These are phyloP conservation scores for Papilio polytes DNA, from an alignment of 1,140 invertebrate species.

Conservation along the genomic window DNA sequence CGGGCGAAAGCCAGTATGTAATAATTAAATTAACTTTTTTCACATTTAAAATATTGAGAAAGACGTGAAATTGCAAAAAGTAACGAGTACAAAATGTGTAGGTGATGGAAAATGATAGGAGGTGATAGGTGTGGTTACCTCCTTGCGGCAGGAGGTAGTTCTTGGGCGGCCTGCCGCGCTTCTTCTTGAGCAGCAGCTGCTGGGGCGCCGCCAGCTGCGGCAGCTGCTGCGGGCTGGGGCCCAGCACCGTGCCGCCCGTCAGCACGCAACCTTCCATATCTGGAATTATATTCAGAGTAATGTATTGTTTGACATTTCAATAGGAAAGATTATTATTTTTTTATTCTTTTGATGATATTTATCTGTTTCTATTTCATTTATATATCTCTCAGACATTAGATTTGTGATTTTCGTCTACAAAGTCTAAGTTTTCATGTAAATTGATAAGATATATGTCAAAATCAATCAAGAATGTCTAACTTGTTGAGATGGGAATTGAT, in stretches of 20 bases:
- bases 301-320: background rate
- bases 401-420: too few species aligned
- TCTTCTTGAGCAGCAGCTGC: constrained; percentile 76
- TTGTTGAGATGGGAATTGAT: too few species aligned
- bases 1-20: too few species aligned
- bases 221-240: constrained; percentile 47
- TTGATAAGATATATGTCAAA: too few species aligned
- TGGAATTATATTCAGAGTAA: constrained; percentile 42
- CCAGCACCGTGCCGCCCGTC: constrained; percentile 66
- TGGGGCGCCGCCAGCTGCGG: constrained; percentile 55
- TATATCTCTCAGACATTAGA: too few species aligned
- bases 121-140: constrained; percentile 40
- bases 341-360: too few species aligned
- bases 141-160: constrained; percentile 66
- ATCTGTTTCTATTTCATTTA: too few species aligned
- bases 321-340: background rate
- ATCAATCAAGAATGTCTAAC: too few species aligned
- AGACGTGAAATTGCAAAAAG: too few species aligned
- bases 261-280: constrained; percentile 77
- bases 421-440: too few species aligned
- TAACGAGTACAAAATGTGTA: background rate
- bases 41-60: too few species aligned
- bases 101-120: background rate
- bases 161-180: constrained; percentile 79
- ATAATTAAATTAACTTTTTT: too few species aligned